A percentile compares a stretch with the other conserved stretches of the same genome.
phyloP scores from a whole-genome alignment of 2,797 vertebrate genomes.

The Capromys pilorides region DNA sequence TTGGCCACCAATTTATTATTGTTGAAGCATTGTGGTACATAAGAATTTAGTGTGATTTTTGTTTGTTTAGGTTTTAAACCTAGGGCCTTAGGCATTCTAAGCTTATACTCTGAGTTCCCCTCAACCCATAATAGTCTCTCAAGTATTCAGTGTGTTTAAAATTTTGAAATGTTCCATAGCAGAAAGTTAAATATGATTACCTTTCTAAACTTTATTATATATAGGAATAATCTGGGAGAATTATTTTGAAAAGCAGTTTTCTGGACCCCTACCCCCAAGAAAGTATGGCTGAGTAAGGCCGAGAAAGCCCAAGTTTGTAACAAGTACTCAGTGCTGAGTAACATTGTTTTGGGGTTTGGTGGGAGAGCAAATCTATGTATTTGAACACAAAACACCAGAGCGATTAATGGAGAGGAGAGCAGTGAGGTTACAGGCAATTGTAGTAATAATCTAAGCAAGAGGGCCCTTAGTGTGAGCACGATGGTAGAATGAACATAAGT shows the following conservation, averaged over 20 bases:
- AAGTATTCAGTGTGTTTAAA: conserved; percentile 41
- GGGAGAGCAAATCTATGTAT: not conserved
- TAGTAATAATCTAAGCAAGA: not conserved
- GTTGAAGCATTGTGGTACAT: not conserved
- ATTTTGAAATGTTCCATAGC: conserved; percentile 4
- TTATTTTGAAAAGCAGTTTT: conserved; percentile 34
- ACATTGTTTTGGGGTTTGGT: not conserved
- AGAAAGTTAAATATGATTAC: conserved; percentile 40
- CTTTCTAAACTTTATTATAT: not conserved
- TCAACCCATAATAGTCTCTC: not conserved
- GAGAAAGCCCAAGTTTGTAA: not conserved
- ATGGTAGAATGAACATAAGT: not conserved
- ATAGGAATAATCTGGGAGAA: not conserved
- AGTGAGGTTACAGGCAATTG: not conserved
- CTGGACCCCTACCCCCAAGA: not conserved
- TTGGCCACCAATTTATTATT: not conserved
- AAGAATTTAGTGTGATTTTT: not conserved
- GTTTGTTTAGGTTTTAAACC: not conserved
- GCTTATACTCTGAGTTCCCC: not conserved
- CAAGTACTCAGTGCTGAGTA: not conserved
- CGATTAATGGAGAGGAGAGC: no score
- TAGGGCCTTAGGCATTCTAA: not conserved
- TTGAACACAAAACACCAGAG: not conserved
- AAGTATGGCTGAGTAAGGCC: not conserved
- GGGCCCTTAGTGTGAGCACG: not conserved